These are phyloP conservation scores for Mystacornis crossleyi DNA, from an alignment of 2,113 vertebrate species.

Conservation along the genomic window DNA sequence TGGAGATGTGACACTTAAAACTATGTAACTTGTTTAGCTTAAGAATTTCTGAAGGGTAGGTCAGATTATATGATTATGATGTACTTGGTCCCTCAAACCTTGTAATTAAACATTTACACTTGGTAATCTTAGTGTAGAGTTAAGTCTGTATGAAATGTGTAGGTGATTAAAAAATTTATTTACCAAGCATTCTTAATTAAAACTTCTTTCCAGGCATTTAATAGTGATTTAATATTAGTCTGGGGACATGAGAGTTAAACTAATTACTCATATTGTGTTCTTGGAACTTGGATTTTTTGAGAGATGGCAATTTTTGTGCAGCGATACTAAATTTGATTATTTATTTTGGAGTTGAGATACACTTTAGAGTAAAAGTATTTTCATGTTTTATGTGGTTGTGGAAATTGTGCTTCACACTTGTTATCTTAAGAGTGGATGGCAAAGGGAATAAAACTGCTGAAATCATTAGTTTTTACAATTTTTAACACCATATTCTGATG, in stretches of 20 bases:
- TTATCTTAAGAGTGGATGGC: background rate
- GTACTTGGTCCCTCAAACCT: background rate
- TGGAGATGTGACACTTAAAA: background rate
- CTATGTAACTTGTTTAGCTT: background rate
- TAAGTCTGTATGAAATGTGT: background rate
- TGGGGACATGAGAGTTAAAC: background rate
- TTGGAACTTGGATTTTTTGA: constrained; percentile 6
- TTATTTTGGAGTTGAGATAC: background rate
- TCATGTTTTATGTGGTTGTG: background rate
- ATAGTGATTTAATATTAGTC: background rate
- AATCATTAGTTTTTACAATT: background rate
- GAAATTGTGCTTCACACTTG: background rate
- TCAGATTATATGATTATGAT: background rate
- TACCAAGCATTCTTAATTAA: background rate
- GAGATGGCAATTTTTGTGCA: background rate
- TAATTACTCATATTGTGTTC: background rate
- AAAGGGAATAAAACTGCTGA: background rate
- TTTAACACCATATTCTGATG: background rate
- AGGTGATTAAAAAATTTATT: background rate
- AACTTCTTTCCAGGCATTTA: background rate
- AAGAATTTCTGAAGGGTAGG: background rate
- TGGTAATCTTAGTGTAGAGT: background rate
- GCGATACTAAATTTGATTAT: background rate
- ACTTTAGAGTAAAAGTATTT: background rate
- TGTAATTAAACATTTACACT: background rate